Evolutionary conservation across 2,113 vertebrate genomes (phyloP).

Genomic region (Caloenas nicobarica): DNA sequence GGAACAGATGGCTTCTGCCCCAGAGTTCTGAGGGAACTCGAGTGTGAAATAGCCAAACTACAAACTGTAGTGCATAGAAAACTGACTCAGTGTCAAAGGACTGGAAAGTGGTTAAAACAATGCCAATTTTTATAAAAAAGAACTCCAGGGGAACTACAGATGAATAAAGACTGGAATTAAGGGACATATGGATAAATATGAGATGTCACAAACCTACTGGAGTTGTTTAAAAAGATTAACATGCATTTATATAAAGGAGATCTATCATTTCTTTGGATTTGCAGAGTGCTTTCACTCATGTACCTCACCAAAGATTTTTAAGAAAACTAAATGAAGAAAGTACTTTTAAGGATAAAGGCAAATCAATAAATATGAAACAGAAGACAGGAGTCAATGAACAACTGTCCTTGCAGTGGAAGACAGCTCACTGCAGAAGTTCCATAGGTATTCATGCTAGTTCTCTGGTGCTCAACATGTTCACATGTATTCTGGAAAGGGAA

Average conservation of each 20-base stretch:
- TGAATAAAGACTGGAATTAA: background rate
- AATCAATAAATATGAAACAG: background rate
- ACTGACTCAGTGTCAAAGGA: background rate
- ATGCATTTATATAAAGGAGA: background rate
- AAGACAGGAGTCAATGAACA: background rate
- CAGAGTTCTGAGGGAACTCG: background rate
- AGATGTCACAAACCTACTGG: background rate
- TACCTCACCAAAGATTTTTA: background rate
- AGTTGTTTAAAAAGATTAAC: background rate
- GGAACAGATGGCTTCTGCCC: constrained; percentile 18
- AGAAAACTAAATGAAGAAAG: background rate
- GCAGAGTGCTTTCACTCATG: background rate
- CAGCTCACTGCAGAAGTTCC: background rate
- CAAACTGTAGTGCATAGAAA: background rate
- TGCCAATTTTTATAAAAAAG: background rate
- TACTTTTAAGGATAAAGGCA: background rate
- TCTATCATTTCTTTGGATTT: background rate
- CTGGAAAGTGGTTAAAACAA: background rate
- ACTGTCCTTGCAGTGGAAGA: background rate
- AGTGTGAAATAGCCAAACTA: constrained; percentile 21
- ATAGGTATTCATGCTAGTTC: background rate
- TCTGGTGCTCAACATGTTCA: background rate
- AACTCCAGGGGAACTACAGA: background rate
- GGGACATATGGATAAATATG: background rate
- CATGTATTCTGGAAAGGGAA: background rate